Evolutionary conservation across 2,888 invertebrate genomes (phyloP).

Genomic region (Ichneumon xanthorius): DNA sequence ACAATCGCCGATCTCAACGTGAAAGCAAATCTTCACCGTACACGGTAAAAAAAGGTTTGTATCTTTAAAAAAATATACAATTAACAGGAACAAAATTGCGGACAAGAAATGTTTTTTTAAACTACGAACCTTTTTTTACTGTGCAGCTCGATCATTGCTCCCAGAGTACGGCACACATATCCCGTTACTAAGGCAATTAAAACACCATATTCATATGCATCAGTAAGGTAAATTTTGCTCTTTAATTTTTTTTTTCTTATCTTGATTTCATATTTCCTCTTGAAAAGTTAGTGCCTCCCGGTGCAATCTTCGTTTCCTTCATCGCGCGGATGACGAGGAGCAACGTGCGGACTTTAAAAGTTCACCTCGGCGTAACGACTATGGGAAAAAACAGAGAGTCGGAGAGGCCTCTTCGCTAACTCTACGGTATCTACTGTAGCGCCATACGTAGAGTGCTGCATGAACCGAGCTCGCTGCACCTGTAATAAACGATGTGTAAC

Average conservation of each 20-base stretch:
- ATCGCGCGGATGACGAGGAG: conserved; percentile 30
- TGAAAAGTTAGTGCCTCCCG: not conserved
- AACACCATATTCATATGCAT: not conserved
- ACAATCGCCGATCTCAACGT: not conserved
- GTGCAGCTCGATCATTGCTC: no score
- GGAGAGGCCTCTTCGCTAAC: conserved; percentile 62
- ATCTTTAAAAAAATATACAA: no score
- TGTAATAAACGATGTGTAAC: conserved; percentile 73
- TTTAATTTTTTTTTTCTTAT: not conserved
- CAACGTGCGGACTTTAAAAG: conserved; percentile 44
- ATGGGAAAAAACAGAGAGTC: conserved; percentile 27
- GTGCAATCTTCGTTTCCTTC: conserved; percentile 7
- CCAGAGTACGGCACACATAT: not conserved
- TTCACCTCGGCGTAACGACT: conserved; percentile 54
- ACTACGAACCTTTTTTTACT: no score
- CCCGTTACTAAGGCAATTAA: not conserved
- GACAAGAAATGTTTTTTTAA: no score
- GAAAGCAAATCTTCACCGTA: not conserved
- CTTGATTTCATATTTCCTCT: conserved; percentile 1
- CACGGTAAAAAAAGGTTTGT: no score
- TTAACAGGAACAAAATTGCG: no score
- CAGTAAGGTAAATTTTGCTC: not conserved
- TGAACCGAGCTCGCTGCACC: conserved; percentile 50
- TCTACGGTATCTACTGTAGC: conserved; percentile 53
- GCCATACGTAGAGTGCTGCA: conserved; percentile 49